phyloP scores from a whole-genome alignment of 2,797 vertebrate genomes.

The Pachyuromys duprasi region DNA sequence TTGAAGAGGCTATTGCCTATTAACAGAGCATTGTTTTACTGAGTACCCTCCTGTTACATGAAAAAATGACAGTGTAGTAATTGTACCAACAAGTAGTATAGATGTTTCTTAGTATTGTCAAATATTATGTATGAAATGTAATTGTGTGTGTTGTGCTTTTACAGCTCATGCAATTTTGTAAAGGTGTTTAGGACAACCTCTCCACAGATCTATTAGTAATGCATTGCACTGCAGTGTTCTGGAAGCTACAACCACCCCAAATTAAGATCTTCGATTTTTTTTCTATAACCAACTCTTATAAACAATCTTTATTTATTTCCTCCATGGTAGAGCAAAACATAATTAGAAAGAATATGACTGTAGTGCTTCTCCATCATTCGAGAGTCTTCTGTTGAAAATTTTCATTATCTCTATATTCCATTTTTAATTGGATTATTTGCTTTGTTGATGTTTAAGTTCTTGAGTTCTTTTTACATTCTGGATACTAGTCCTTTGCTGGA shows the following conservation, averaged over 20 bases:
- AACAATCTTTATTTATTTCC: background rate
- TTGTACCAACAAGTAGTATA: background rate
- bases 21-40: background rate
- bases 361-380: background rate
- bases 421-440: too few relatives aligned
- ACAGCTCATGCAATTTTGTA: background rate
- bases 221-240: background rate
- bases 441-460: too few relatives aligned
- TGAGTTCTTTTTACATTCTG: too few relatives aligned
- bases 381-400: too few relatives aligned
- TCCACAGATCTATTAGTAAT: background rate
- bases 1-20: background rate
- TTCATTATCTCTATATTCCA: too few relatives aligned
- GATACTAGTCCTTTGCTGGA: too few relatives aligned
- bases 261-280: background rate
- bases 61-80: background rate
- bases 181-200: background rate
- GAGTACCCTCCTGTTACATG: background rate
- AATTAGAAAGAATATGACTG: background rate
- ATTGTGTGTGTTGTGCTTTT: background rate
- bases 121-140: background rate
- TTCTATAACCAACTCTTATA: background rate
- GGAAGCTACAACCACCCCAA: background rate
- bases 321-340: background rate
- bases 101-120: background rate